These are phyloP conservation scores for Fragum sueziense DNA, from an alignment of 2,888 invertebrate genomes.

Conservation along the genomic window DNA sequence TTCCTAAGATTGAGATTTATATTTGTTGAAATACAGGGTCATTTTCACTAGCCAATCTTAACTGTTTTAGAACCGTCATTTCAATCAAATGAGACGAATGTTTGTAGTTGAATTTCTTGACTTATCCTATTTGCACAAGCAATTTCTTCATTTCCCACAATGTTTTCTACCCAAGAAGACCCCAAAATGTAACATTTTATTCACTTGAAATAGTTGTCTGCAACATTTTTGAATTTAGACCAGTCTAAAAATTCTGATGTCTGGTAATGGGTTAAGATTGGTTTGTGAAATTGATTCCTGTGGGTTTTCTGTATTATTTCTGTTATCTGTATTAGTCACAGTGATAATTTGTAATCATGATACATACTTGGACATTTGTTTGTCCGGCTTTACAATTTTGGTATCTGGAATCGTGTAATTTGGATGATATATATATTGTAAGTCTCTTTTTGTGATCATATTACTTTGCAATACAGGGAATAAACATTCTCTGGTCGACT, in stretches of 20 bases:
- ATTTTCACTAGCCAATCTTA: no score
- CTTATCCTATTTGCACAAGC: no score
- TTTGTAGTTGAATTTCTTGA: no score
- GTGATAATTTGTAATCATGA: constrained; percentile 4
- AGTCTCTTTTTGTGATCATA: constrained; percentile 51
- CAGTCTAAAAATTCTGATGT: no score
- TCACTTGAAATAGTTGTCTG: no score
- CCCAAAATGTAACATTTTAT: no score
- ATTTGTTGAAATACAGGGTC: no score
- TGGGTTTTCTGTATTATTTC: neutral
- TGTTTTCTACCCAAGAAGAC: neutral
- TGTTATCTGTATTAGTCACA: neutral
- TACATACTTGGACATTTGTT: neutral
- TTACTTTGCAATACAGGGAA: constrained; percentile 61
- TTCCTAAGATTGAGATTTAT: no score
- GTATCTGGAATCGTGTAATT: constrained; percentile 31
- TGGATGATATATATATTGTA: constrained; percentile 56
- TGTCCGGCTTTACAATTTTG: neutral
- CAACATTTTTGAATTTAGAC: no score
- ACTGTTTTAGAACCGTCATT: no score
- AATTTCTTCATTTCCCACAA: neutral
- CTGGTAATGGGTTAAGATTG: no score
- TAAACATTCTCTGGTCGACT: constrained; percentile 53
- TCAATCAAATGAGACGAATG: no score
- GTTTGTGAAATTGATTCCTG: neutral